Base-by-base conservation (phyloP, 2,888 invertebrate genomes). In the Standfussiana lucernea region DNA sequence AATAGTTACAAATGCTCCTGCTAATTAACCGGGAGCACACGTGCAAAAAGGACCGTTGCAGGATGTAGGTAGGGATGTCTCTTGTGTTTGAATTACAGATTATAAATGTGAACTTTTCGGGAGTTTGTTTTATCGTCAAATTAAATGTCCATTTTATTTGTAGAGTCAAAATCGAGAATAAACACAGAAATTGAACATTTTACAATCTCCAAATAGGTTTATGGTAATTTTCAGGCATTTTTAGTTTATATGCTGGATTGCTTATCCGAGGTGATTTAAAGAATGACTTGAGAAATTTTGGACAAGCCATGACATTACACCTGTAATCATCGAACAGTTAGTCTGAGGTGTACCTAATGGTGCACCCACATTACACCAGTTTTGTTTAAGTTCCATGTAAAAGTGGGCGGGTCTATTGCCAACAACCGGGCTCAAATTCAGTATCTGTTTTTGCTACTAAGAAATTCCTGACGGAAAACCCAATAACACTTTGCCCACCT, bases 1-100 rank as follows among this genome's bases (percentile, higher is more conserved):
- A 67, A 68, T 74, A 53, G 67, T 72, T 53, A 74, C 47, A 67
- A 82, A 77, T 68, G 71, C 68, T 53, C 50, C 32, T 70, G 53
- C 42, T 82, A 67, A 82, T 72, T 66, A 77, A 32, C 37, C 2
- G 15, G 35, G 40, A 71, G 24, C 28, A 68, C 24, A 77, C 77
- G 66, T 62, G 68, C 32, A 61, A 47, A 69, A 62, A 40, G 3
- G n/a, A 59, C 45, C 45, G 21, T 64, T 56, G 3, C 35, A 47
- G 18, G 4, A 37, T 32, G 1, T 28, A 3, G 8, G 28, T 50
- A 80, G 64, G 68, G 40, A 3, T 74, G 61, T 40, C 18, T n/a
- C 18, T 35, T 40, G 18, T 18, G 28, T 62, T 1, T 1, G 21
- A 59, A 21, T 6, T 28, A 11, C 4, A 11, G 11, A 50, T n/a